Evolutionary conservation across 2,113 vertebrate genomes (phyloP).

Genomic region (Phocoena sinus): DNA sequence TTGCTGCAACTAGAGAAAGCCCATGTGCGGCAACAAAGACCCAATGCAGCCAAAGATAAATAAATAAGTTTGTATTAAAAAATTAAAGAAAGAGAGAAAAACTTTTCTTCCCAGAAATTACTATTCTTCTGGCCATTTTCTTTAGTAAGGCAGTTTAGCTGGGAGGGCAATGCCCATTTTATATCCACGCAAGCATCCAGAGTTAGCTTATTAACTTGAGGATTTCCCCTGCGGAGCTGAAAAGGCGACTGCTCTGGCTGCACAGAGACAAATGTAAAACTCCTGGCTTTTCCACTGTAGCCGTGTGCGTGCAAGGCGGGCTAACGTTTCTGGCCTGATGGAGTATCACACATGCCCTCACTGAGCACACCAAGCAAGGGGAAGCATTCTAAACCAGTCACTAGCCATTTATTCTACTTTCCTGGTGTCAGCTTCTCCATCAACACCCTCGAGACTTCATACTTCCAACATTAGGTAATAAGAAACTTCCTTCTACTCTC

Average conservation of each 20-base stretch:
- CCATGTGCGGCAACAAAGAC: too few species aligned
- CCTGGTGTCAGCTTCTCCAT: conserved; percentile 24
- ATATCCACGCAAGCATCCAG: neutral
- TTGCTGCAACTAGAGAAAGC: too few species aligned
- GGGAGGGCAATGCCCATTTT: neutral
- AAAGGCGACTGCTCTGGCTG: conserved; percentile 16
- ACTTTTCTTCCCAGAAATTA: neutral
- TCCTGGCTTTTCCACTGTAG: neutral
- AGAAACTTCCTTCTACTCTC: conserved; percentile 17
- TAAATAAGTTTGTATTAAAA: too few species aligned
- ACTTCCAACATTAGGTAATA: conserved; percentile 61
- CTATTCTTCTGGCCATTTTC: neutral
- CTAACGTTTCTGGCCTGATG: neutral
- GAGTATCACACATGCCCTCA: neutral
- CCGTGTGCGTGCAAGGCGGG: neutral
- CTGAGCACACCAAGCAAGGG: neutral
- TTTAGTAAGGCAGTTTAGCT: neutral
- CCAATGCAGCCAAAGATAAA: too few species aligned
- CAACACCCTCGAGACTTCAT: conserved; percentile 39
- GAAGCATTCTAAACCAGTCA: neutral
- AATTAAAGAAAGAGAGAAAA: neutral
- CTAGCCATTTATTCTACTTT: neutral
- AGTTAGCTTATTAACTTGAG: neutral
- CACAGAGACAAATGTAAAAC: neutral
- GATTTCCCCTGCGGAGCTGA: neutral